These are phyloP conservation scores for Poeciliopsis turneri DNA, from an alignment of 2,797 vertebrate species.

Conservation along the genomic window DNA sequence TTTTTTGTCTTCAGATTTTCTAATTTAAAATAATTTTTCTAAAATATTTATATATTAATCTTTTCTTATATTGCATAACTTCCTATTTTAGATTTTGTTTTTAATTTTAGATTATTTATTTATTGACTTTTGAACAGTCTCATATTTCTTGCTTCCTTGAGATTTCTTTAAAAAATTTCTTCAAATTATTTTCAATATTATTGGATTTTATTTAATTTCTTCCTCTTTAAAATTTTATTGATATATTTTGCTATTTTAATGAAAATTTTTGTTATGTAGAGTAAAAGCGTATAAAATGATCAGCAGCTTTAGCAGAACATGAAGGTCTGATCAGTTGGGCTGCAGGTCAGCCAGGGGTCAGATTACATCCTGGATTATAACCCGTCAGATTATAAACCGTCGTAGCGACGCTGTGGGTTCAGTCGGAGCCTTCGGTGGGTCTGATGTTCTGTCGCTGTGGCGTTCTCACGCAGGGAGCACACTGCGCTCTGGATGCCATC, in stretches of 20 bases:
- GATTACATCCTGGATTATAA: neutral
- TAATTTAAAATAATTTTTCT: too few species aligned
- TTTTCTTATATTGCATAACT: neutral
- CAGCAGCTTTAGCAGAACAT: too few species aligned
- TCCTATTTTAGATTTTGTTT: neutral
- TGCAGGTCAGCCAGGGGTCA: neutral
- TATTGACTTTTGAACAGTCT: too few species aligned
- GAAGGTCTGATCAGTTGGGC: neutral
- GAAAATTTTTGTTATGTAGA: too few species aligned
- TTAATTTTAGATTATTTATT: neutral
- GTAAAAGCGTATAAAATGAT: too few species aligned
- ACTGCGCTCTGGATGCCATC: slow-evolving; percentile 49
- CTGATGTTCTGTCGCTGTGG: slow-evolving; percentile 17
- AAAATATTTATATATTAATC: neutral
- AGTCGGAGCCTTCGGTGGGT: neutral
- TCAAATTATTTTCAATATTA: too few species aligned
- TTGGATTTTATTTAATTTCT: too few species aligned
- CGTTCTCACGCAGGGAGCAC: slow-evolving; percentile 11
- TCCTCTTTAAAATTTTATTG: too few species aligned
- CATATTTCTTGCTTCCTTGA: too few species aligned
- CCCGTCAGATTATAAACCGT: neutral
- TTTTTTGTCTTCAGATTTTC: neutral
- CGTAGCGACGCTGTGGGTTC: neutral
- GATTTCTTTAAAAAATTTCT: too few species aligned
- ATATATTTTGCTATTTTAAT: too few species aligned